phyloP scores from a whole-genome alignment of 2,888 invertebrate genomes.

The Orthosia incerta region DNA sequence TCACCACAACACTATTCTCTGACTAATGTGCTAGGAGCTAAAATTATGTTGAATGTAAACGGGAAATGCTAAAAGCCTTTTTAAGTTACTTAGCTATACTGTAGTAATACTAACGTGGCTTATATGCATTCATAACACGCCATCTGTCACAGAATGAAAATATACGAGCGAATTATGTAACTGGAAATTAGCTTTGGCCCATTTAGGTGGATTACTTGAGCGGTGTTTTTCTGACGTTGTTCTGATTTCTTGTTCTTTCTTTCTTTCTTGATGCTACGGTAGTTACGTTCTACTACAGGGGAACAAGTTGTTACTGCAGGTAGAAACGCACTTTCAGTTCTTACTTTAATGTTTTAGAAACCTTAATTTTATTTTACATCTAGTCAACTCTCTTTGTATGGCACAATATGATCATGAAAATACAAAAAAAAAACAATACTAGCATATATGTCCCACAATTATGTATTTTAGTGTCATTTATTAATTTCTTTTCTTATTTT shows the following conservation, averaged over 20 bases:
- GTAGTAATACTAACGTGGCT: constrained; percentile 39
- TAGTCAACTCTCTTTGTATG: too few species aligned
- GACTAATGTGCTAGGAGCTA: constrained; percentile 40
- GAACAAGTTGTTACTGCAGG: not conserved
- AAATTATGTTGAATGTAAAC: constrained; percentile 25
- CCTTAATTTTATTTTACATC: too few species aligned
- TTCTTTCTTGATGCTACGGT: constrained; percentile 18
- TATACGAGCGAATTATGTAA: constrained; percentile 61
- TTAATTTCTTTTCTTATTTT: too few species aligned
- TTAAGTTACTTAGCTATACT: constrained; percentile 35
- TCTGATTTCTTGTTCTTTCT: constrained; percentile 26
- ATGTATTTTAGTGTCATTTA: too few species aligned
- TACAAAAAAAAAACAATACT: too few species aligned
- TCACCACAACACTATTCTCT: constrained; percentile 20
- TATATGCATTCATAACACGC: constrained; percentile 58
- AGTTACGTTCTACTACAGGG: constrained; percentile 1
- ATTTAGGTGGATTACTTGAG: constrained; percentile 28
- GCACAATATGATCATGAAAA: too few species aligned
- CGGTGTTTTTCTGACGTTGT: constrained; percentile 39
- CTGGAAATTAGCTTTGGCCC: constrained; percentile 50
- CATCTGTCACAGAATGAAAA: constrained; percentile 60
- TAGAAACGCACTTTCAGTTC: not conserved
- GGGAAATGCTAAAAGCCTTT: constrained; percentile 25
- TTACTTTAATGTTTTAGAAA: not conserved
- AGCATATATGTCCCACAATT: too few species aligned